Conservation (phyloP, 2,113 vertebrate genomes). For the Hemiscyllium ocellatum region DNA sequence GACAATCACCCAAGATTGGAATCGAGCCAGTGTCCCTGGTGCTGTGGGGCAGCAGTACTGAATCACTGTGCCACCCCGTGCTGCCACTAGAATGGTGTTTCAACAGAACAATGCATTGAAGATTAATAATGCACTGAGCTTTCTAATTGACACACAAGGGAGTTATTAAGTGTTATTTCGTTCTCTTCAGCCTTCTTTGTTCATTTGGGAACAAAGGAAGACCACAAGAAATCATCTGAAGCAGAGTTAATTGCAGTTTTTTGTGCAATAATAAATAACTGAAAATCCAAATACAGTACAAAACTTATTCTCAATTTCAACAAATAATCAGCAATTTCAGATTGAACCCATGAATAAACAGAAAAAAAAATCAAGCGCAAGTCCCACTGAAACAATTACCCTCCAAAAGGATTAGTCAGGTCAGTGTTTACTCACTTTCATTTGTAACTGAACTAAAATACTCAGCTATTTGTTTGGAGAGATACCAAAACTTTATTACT, state of each 20-base stretch:
- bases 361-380: neutral
- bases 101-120: neutral
- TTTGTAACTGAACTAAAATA: constrained; percentile 11
- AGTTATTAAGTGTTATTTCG: neutral
- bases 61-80: too few species aligned
- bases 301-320: neutral
- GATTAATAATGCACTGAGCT: neutral
- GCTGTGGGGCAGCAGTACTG: too few species aligned
- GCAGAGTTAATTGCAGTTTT: neutral
- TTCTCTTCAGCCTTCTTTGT: neutral
- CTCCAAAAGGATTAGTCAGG: too few species aligned
- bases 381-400: neutral
- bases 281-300: neutral
- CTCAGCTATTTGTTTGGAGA: neutral
- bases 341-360: neutral
- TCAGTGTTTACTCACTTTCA: neutral
- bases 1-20: too few species aligned
- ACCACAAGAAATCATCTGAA: neutral
- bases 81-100: neutral
- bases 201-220: neutral
- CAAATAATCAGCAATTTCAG: constrained; percentile 10
- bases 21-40: too few species aligned
- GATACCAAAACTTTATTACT: neutral
- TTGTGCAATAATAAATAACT: neutral
- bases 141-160: neutral